phyloP scores from a whole-genome alignment of 2,888 invertebrate genomes.

The Nymphalis c-album region DNA sequence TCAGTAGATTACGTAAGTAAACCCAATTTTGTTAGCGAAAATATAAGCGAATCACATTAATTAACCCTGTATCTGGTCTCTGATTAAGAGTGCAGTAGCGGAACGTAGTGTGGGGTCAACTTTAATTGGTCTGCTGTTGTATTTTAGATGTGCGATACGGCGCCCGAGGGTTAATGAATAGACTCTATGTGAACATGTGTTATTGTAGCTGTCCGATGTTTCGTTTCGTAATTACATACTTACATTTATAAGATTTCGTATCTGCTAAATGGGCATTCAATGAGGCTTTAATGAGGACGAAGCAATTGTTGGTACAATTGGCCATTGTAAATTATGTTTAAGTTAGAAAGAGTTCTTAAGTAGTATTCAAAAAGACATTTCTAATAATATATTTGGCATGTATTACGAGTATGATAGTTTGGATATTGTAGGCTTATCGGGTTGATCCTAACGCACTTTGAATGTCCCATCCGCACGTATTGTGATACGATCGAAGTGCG shows the following conservation, averaged over 20 bases:
- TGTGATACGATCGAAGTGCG: conserved; percentile 3
- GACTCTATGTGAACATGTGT: conserved; percentile 73
- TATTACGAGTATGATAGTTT: neutral
- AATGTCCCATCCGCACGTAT: conserved; percentile 9
- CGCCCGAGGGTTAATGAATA: conserved; percentile 68
- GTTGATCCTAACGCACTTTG: conserved; percentile 10
- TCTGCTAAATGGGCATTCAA: conserved; percentile 15
- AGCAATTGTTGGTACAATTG: neutral
- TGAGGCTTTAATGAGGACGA: conserved; percentile 9
- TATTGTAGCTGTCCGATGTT: conserved; percentile 57
- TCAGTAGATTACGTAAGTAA: conserved; percentile 49
- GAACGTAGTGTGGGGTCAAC: conserved; percentile 70
- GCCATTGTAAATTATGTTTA: neutral
- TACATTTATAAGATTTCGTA: conserved; percentile 14
- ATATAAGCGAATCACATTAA: conserved; percentile 76
- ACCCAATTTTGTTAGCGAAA: conserved; percentile 54
- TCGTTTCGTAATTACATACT: conserved; percentile 66
- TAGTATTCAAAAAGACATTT: neutral
- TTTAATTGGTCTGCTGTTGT: conserved; percentile 73
- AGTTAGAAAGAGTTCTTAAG: neutral
- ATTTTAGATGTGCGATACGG: conserved; percentile 76
- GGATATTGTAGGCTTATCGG: neutral
- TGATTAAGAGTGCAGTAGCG: conserved; percentile 78
- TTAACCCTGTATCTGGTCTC: conserved; percentile 74
- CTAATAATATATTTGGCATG: neutral